Base-by-base conservation (phyloP, 2,797 vertebrate genomes). In the Brotula barbata region DNA sequence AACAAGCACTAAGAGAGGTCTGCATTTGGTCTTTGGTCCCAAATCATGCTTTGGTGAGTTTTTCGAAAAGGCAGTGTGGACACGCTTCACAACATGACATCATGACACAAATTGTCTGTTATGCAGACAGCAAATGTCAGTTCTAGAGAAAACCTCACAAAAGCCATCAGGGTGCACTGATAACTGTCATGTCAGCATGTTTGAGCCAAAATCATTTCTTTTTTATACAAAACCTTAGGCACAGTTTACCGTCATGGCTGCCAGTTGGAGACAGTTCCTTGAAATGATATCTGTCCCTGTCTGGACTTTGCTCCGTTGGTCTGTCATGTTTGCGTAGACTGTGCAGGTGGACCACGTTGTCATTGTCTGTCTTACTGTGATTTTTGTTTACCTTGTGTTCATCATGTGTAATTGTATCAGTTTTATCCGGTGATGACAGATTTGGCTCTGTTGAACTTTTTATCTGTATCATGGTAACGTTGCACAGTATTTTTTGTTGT, bases 311-410 rank as follows among this genome's bases (percentile, higher is more conserved):
- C 20, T 62, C n/a, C 7, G 22, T 15, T 47, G 1, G 7, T 47
- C 31, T 50, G 19, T 64, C 31, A 23, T 33, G 34, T 20, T 28
- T 41, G 25, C 73, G 17, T 50, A 34, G 23, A 73, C 36, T 57
- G 17, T 64, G 56, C 73, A 49, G 45, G 59, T 68, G 78, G 73
- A 81, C 78, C 77, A 72, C 72, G 56, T 65, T 73, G 56, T 68
- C 72, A 62, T 48, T 59, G 23, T 54, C 58, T 64, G 44, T 15
- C 64, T 49, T 49, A 31, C 4, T 42, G 17, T 31, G 13, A 12
- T 49, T 56, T 47, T 34, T 31, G 17, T 25, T 61, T 20, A 17
- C 2, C n/a, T 14, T 57, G 14, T 75, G 33, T 11, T 47, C 28
- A 51, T 16, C 22, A 36, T 34, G 41, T 65, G 44, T 62, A 25